Percentiles rank a stretch among this genome's conserved stretches.
Evolutionary conservation across 2,797 vertebrate genomes (phyloP).

Genomic region (Arrhamphus sclerolepis): DNA sequence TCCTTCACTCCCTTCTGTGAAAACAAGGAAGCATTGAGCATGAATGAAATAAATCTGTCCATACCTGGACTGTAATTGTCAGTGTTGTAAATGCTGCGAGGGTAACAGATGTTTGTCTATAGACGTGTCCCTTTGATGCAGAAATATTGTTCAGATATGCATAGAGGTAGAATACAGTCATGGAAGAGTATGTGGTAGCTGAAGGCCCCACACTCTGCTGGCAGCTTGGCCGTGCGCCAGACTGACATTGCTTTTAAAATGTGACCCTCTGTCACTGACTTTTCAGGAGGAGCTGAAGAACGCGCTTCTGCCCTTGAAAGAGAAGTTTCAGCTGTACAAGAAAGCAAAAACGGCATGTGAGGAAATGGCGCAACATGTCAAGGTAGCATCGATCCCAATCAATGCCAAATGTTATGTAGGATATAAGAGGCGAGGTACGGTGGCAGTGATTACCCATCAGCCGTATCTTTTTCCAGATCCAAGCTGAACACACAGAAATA

Average conservation of each 20-base stretch:
- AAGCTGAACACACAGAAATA: slow-evolving; percentile 74
- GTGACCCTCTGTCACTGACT: slow-evolving; percentile 50
- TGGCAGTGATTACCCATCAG: slow-evolving; percentile 11
- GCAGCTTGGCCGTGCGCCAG: slow-evolving; percentile 53
- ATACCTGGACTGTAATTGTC: slow-evolving; percentile 8
- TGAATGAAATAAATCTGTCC: slow-evolving; percentile 10
- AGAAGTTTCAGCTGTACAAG: slow-evolving; percentile 77
- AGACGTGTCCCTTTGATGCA: slow-evolving; percentile 22
- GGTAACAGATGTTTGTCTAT: slow-evolving; percentile 3
- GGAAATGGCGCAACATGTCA: slow-evolving; percentile 77
- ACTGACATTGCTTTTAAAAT: slow-evolving; percentile 51
- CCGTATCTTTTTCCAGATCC: slow-evolving; percentile 66
- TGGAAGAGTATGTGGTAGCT: slow-evolving; percentile 49
- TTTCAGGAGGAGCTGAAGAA: slow-evolving; percentile 82
- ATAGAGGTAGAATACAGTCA: slow-evolving; percentile 40
- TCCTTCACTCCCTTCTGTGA: slow-evolving; percentile 2
- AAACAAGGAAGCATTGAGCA: slow-evolving; percentile 7
- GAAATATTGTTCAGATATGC: slow-evolving; percentile 34
- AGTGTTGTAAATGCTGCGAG: slow-evolving; percentile 3
- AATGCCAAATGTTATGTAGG: slow-evolving; percentile 11
- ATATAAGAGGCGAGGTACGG: background rate
- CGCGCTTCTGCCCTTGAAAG: slow-evolving; percentile 78
- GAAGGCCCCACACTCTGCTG: slow-evolving; percentile 46
- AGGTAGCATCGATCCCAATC: slow-evolving; percentile 67
- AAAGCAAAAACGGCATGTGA: slow-evolving; percentile 72